Evolutionary conservation across 2,888 invertebrate species (phyloP).

Genomic region (Lasioglossum lativentre): DNA sequence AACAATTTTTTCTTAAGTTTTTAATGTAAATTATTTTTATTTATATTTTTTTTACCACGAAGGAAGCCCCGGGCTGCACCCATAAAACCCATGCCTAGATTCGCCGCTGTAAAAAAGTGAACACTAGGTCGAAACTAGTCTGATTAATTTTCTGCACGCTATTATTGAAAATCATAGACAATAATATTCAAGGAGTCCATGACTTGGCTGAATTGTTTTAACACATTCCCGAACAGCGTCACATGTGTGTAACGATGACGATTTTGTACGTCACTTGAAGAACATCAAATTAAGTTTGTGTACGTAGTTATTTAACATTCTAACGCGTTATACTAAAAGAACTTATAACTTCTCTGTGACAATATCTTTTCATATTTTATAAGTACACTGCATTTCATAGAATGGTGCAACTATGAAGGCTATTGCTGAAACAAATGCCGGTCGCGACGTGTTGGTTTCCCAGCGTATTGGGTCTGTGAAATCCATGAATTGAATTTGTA

Average conservation of each 20-base stretch:
- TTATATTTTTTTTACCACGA: too few species aligned
- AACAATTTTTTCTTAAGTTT: too few species aligned
- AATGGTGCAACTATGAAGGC: background rate
- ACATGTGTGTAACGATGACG: background rate
- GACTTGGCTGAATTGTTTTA: too few species aligned
- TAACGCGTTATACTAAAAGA: background rate
- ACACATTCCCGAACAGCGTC: too few species aligned
- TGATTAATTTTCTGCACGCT: background rate
- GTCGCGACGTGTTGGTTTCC: background rate
- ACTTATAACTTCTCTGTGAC: background rate
- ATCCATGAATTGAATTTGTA: background rate
- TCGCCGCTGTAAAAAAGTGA: too few species aligned
- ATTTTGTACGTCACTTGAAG: background rate
- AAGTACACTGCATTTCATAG: background rate
- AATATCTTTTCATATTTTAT: background rate
- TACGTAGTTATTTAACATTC: background rate
- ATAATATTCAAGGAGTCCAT: background rate
- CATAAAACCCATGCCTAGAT: too few species aligned
- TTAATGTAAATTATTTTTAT: too few species aligned
- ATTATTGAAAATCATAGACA: background rate
- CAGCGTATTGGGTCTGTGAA: background rate
- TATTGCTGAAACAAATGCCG: background rate
- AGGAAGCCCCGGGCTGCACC: too few species aligned
- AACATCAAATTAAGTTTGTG: background rate
- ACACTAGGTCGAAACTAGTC: background rate